These are phyloP conservation scores for Phortica magna DNA, from an alignment of 2,888 invertebrate species.

Conservation along the genomic window DNA sequence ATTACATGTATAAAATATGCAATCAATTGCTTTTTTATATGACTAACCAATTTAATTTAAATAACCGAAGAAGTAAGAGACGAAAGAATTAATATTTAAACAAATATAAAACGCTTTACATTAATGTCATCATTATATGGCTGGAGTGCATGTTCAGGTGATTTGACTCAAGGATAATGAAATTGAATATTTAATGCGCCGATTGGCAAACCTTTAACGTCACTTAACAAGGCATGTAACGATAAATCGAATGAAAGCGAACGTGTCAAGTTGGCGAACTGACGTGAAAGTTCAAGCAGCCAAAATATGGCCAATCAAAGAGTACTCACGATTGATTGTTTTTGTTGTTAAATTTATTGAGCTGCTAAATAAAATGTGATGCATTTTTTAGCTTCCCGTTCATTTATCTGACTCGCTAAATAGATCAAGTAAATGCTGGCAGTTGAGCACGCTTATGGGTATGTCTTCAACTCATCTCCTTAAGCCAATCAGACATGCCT, in stretches of 20 bases:
- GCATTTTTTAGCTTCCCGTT: too few relatives aligned
- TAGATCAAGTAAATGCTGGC: too few relatives aligned
- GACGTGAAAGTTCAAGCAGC: too few relatives aligned
- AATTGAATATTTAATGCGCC: constrained; percentile 5
- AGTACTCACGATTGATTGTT: too few relatives aligned
- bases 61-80: not conserved
- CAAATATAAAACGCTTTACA: constrained; percentile 18
- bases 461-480: too few relatives aligned
- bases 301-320: too few relatives aligned
- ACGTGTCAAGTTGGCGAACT: not conserved
- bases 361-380: too few relatives aligned
- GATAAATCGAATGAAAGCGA: not conserved
- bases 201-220: not conserved
- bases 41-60: constrained; percentile 10
- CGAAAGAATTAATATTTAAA: not conserved
- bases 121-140: not conserved
- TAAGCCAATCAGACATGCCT: too few relatives aligned
- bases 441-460: too few relatives aligned
- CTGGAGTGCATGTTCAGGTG: not conserved
- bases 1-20: not conserved
- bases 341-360: too few relatives aligned
- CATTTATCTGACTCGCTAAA: too few relatives aligned
- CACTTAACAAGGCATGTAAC: not conserved
- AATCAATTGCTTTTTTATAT: not conserved
- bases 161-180: not conserved